phyloP scores from a whole-genome alignment of 2,113 vertebrate genomes.

The Hypomesus transpacificus region DNA sequence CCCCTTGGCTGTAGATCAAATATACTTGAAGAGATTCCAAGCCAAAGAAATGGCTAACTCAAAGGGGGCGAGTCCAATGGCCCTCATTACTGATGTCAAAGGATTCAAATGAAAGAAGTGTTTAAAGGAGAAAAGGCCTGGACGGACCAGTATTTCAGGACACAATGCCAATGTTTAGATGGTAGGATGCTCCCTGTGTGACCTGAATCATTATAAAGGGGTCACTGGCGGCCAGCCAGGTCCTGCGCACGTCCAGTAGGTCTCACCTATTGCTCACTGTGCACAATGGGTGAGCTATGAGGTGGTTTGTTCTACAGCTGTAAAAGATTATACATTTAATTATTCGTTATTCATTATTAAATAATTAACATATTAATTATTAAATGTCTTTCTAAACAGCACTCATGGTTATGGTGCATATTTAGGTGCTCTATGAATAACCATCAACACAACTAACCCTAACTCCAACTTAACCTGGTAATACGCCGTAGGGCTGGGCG shows the following conservation, averaged over 20 bases:
- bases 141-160: not conserved
- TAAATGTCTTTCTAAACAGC: too few species aligned
- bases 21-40: conserved; percentile 8
- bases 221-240: not conserved
- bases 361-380: too few species aligned
- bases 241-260: not conserved
- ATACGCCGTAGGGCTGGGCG: too few species aligned
- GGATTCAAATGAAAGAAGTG: conserved; percentile 4
- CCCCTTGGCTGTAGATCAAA: conserved; percentile 4
- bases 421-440: too few species aligned
- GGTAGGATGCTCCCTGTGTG: not conserved
- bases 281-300: too few species aligned
- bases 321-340: too few species aligned
- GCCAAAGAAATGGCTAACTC: not conserved
- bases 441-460: too few species aligned
- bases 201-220: not conserved
- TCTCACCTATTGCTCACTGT: too few species aligned
- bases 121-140: not conserved
- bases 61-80: not conserved
- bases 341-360: too few species aligned
- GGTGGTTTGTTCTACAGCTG: too few species aligned
- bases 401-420: too few species aligned
- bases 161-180: not conserved
- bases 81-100: conserved; percentile 3
- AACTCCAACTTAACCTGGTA: too few species aligned